Evolutionary conservation across 2,888 invertebrate species (phyloP).

Genomic region (Chymomyza caudatula): DNA sequence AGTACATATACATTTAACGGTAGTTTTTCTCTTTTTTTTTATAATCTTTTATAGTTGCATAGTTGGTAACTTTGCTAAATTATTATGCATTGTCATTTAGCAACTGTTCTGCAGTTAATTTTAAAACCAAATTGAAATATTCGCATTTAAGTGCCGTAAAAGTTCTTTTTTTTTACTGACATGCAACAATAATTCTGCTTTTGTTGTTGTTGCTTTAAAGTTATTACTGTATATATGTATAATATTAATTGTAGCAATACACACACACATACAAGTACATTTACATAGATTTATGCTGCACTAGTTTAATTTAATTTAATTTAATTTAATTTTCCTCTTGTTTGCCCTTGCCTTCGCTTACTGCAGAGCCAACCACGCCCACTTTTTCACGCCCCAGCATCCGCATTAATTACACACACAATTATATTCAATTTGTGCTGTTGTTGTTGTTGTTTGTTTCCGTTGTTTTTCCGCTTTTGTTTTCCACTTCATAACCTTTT

Average conservation of each 20-base stretch:
- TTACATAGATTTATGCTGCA: constrained; percentile 20
- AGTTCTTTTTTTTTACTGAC: constrained; percentile 18
- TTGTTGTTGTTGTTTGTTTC: constrained; percentile 14
- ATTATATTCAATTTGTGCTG: constrained; percentile 14
- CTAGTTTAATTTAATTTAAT: constrained; percentile 51
- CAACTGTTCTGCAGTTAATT: neutral
- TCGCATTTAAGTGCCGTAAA: neutral
- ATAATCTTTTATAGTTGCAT: constrained; percentile 21
- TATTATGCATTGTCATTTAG: constrained; percentile 14
- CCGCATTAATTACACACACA: constrained; percentile 59
- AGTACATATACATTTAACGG: constrained; percentile 35
- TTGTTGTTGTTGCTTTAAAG: constrained; percentile 1
- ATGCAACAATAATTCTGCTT: constrained; percentile 1
- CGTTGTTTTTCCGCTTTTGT: constrained; percentile 8
- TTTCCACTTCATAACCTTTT: constrained; percentile 23
- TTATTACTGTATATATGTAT: neutral
- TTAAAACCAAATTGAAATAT: neutral
- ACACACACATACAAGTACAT: constrained; percentile 29
- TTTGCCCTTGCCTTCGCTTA: too few relatives aligned
- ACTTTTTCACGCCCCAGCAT: constrained; percentile 38
- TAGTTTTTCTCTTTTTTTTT: constrained; percentile 5
- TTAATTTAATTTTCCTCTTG: constrained; percentile 24
- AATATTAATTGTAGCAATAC: neutral
- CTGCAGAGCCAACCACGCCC: constrained; percentile 36
- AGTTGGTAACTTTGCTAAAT: constrained; percentile 34